A percentile compares a stretch with the other conserved stretches of the same genome.
These are phyloP conservation scores for Aldabrachelys gigantea DNA, from an alignment of 2,113 vertebrate species.

Conservation along the genomic window DNA sequence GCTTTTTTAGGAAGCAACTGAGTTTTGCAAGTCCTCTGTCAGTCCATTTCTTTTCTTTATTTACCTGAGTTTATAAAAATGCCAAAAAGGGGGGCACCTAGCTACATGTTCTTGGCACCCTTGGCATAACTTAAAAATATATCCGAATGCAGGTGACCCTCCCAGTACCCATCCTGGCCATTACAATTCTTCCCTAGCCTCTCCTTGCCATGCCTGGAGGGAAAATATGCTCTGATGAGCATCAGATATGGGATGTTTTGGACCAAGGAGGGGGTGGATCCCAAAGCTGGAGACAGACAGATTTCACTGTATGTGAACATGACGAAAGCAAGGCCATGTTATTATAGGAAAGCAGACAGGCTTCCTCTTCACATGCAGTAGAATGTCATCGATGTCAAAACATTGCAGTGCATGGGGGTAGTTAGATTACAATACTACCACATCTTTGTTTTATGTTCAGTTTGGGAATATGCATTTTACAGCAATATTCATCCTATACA, in stretches of 20 bases:
- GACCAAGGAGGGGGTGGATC: not conserved
- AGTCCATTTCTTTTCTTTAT: not conserved
- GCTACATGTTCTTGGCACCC: not conserved
- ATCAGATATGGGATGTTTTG: not conserved
- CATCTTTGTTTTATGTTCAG: not conserved
- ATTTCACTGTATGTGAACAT: not conserved
- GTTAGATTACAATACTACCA: not conserved
- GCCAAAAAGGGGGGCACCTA: not conserved
- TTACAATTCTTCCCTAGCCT: not conserved
- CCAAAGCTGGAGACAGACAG: not conserved
- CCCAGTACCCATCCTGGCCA: not conserved
- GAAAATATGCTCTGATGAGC: not conserved
- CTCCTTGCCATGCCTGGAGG: not conserved
- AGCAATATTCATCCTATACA: not conserved
- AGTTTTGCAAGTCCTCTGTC: not conserved
- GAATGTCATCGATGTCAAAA: not conserved
- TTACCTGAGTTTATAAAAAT: not conserved
- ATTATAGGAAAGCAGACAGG: not conserved
- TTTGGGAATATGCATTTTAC: not conserved
- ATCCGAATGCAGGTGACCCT: not conserved
- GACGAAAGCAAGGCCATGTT: not conserved
- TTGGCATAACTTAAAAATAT: not conserved
- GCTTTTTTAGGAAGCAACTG: not conserved
- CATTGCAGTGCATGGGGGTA: not conserved
- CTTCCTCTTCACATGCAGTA: not conserved